Conservation (phyloP, 35 echinoderm and acorn worm species). For the Strongylocentrotus purpuratus region DNA sequence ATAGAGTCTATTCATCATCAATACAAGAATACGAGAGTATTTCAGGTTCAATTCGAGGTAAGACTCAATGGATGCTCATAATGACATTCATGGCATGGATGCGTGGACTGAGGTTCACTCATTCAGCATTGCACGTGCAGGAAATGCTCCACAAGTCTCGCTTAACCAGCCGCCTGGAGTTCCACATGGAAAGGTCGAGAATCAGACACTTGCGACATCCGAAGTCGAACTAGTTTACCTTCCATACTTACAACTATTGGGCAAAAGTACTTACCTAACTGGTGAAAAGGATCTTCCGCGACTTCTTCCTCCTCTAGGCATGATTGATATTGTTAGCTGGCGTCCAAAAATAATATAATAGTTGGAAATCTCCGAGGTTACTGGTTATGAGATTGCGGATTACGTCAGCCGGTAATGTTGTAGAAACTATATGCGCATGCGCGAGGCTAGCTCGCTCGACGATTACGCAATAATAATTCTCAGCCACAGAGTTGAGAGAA, state of each 20-base stretch:
- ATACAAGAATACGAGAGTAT: too few species aligned
- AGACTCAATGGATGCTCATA: too few species aligned
- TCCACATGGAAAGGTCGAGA: not conserved
- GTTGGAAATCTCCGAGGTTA: not conserved
- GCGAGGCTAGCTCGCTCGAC: not conserved
- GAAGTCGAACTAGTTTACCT: not conserved
- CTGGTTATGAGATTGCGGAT: not conserved
- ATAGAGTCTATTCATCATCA: too few species aligned
- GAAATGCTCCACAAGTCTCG: too few species aligned
- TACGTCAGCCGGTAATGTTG: not conserved
- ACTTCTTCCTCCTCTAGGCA: conserved; percentile 78
- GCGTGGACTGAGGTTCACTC: too few species aligned
- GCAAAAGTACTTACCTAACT: conserved; percentile 46
- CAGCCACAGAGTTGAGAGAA: too few species aligned
- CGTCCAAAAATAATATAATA: not conserved
- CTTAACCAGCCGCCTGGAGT: not conserved
- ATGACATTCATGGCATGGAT: too few species aligned
- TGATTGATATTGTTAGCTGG: not conserved
- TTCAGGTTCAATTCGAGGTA: too few species aligned
- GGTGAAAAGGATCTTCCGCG: conserved; percentile 68
- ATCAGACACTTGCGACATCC: not conserved
- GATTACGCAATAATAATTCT: conserved; percentile 8
- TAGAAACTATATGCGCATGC: not conserved
- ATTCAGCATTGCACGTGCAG: too few species aligned
- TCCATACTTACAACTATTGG: not conserved